These are phyloP conservation scores for Poecilus cupreus DNA, from an alignment of 2,888 invertebrate species.

Conservation along the genomic window DNA sequence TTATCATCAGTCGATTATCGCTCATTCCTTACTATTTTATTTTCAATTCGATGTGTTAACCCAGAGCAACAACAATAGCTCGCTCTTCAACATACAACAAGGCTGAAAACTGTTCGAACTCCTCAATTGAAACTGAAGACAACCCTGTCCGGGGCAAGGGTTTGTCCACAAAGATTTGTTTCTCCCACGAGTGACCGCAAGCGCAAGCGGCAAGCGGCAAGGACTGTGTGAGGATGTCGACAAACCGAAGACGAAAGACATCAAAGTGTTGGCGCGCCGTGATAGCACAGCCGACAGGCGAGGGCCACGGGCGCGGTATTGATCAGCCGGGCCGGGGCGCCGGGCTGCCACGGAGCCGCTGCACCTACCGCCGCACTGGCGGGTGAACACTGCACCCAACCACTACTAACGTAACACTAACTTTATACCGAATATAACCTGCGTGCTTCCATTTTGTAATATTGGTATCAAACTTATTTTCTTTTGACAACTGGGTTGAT, in stretches of 20 bases:
- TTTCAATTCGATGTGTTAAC: no score
- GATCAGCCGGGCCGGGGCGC: not conserved
- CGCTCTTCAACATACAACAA: no score
- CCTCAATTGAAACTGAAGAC: no score
- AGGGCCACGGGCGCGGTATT: not conserved
- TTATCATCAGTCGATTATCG: no score
- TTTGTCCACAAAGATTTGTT: slow-evolving; percentile 6
- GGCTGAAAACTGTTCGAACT: no score
- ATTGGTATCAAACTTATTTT: no score
- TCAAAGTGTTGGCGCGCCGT: slow-evolving; percentile 5
- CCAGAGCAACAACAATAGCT: no score
- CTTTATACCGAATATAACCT: not conserved
- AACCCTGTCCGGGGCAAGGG: not conserved
- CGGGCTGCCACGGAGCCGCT: slow-evolving; percentile 6
- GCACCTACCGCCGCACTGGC: not conserved
- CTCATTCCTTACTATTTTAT: no score
- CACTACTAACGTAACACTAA: no score
- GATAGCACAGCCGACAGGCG: not conserved
- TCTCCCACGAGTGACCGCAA: not conserved
- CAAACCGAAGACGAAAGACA: slow-evolving; percentile 9
- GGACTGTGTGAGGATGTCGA: not conserved
- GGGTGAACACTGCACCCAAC: not conserved
- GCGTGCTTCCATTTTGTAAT: no score
- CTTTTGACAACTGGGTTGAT: no score
- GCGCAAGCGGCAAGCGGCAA: no score